Conservation (phyloP, 1,140 invertebrate species). For the Antheraea mylitta region DNA sequence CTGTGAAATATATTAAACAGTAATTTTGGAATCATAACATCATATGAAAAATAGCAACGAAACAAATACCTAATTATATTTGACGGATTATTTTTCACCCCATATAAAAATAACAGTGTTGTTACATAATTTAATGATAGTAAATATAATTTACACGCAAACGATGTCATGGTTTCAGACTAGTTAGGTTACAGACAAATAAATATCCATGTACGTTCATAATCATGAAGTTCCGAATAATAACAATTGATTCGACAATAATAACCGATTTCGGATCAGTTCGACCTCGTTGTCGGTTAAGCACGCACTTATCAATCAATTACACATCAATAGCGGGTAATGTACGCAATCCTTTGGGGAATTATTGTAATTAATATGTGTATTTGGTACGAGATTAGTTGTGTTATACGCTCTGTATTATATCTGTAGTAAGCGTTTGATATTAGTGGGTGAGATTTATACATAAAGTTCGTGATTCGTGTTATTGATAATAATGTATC, state of each 20-base stretch:
- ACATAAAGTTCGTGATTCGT: background rate
- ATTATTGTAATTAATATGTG: constrained; percentile 10
- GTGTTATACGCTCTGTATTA: background rate
- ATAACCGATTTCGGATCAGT: background rate
- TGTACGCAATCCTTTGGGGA: constrained; percentile 9
- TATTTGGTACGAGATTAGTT: constrained; percentile 8
- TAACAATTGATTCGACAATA: background rate
- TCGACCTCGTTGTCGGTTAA: constrained; percentile 1
- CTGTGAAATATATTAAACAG: too few species aligned
- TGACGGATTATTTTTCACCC: too few species aligned
- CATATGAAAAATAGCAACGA: too few species aligned
- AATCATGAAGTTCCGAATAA: background rate
- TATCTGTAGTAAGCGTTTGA: background rate
- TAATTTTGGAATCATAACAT: too few species aligned
- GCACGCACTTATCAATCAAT: constrained; percentile 12
- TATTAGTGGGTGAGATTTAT: background rate
- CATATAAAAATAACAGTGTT: too few species aligned
- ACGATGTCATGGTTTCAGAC: background rate
- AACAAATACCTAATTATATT: too few species aligned
- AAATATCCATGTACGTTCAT: background rate
- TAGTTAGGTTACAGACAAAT: too few species aligned
- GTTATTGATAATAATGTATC: background rate
- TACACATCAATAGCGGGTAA: constrained; percentile 14
- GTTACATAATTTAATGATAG: too few species aligned
- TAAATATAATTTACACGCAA: too few species aligned